Base-by-base conservation (phyloP, 1,140 invertebrate species). In the Pectinophora gossypiella region DNA sequence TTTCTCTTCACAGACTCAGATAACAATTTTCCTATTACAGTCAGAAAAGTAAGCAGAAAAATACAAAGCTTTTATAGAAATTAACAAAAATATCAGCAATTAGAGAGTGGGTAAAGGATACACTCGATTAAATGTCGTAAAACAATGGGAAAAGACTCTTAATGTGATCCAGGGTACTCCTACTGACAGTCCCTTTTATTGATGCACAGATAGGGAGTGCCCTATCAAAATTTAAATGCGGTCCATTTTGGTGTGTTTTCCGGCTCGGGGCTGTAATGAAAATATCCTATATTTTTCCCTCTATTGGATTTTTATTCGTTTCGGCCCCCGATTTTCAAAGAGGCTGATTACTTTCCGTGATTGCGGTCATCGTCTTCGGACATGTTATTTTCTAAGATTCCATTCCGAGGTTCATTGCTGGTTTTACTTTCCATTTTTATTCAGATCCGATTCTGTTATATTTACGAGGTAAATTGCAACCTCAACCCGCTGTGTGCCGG, bases 211-310 rank as follows among this genome's bases (percentile, higher is more conserved):
- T 64, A 68, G 51, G 56, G 57, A 54, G 35, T 48, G 51, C 47
- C 59, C 56, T 64, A 60, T 64, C 59, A 64, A 72, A 65, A 64
- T 68, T 71, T 72, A 64, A 72, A 72, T 65, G 64, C 60, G 61
- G 56, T 61, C 59, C 56, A 60, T 68, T 65, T 61, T 61, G 57
- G 46, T 54, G 42, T 61, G 48, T 7, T 68, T 51, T 48, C 40
- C 47, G 55, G 36, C 43, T 53, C 40, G 58, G 50, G 38, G 38
- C 19, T 15, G 58, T 68, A 67, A 67, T 63, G 57, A 63, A 63
- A 67, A 67, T 63, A 60, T 61, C 54, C 56, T 59, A 64, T 67
- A 60, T 60, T 66, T n/a, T 60, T 55, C 44, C 50, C 44, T 48
- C 50, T 55, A 61, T 56, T 50, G 55, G 43, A 38, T 57, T 57